Percentiles rank a stretch among this genome's conserved stretches.
These are phyloP conservation scores for Scatophagus argus DNA, from an alignment of 2,113 vertebrate genomes.

Conservation along the genomic window DNA sequence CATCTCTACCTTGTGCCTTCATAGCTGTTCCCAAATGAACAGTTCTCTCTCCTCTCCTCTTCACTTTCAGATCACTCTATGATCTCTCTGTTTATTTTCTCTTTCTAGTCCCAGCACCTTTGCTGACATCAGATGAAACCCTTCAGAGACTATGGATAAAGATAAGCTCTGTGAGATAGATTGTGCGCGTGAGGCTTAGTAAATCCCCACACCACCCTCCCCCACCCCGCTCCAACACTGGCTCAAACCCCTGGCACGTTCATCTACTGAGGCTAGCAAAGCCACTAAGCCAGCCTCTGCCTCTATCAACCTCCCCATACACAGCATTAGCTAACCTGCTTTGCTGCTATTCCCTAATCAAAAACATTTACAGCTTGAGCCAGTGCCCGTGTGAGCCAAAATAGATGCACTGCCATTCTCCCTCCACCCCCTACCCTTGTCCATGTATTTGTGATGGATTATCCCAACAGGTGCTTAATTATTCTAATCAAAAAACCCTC, in stretches of 20 bases:
- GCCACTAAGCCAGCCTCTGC: constrained; percentile 69
- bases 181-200: constrained; percentile 52
- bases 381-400: constrained; percentile 36
- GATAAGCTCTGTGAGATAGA: constrained; percentile 67
- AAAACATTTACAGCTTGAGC: constrained; percentile 64
- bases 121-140: constrained; percentile 51
- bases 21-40: constrained; percentile 26
- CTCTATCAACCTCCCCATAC: constrained; percentile 43
- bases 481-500: constrained; percentile 38
- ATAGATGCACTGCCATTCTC: constrained; percentile 20
- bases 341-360: constrained; percentile 57
- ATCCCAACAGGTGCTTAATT: constrained; percentile 71
- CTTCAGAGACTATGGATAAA: constrained; percentile 62
- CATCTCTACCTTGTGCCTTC: constrained; percentile 21
- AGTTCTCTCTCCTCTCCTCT: neutral
- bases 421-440: constrained; percentile 1
- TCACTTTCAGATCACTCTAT: constrained; percentile 9
- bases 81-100: constrained; percentile 41
- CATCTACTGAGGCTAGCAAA: constrained; percentile 61
- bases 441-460: constrained; percentile 38
- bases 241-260: constrained; percentile 62
- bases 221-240: constrained; percentile 29
- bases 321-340: constrained; percentile 67
- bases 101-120: constrained; percentile 34
- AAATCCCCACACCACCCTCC: constrained; percentile 51